Percentiles rank a stretch among this genome's conserved stretches.
Evolutionary conservation across 2,113 vertebrate genomes (phyloP).

Genomic region (Neotragus pygmaeus): DNA sequence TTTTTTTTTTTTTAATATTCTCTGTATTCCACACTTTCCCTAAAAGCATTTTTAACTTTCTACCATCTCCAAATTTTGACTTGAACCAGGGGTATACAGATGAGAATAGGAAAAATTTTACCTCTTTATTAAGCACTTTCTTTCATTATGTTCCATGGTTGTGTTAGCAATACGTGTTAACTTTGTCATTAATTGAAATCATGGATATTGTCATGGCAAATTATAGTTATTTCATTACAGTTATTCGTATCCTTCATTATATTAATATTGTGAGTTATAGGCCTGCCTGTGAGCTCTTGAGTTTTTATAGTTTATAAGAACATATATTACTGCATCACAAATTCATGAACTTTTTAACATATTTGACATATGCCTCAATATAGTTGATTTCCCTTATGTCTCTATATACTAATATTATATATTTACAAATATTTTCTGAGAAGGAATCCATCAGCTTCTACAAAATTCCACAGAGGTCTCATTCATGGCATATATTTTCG

Average conservation of each 20-base stretch:
- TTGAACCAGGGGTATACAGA: background rate
- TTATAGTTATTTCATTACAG: background rate
- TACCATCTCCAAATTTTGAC: background rate
- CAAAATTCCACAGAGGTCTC: background rate
- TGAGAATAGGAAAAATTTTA: background rate
- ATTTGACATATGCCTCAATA: background rate
- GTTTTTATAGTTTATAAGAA: background rate
- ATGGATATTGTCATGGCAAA: background rate
- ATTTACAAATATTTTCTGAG: background rate
- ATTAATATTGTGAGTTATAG: background rate
- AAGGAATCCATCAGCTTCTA: background rate
- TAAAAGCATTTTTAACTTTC: background rate
- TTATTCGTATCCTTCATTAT: background rate
- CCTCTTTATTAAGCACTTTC: background rate
- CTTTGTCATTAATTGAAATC: background rate
- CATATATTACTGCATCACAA: background rate
- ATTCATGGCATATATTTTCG: background rate
- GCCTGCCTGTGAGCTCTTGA: background rate
- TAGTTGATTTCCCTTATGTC: background rate
- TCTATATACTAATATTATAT: background rate
- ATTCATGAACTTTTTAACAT: background rate
- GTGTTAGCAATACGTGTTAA: background rate
- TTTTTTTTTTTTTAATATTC: background rate
- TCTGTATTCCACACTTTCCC: background rate
- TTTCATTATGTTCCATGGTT: background rate